A percentile compares a stretch with the other conserved stretches of the same genome.
These are phyloP conservation scores for Plutella xylostella DNA, from an alignment of 2,888 invertebrate genomes.

Conservation along the genomic window DNA sequence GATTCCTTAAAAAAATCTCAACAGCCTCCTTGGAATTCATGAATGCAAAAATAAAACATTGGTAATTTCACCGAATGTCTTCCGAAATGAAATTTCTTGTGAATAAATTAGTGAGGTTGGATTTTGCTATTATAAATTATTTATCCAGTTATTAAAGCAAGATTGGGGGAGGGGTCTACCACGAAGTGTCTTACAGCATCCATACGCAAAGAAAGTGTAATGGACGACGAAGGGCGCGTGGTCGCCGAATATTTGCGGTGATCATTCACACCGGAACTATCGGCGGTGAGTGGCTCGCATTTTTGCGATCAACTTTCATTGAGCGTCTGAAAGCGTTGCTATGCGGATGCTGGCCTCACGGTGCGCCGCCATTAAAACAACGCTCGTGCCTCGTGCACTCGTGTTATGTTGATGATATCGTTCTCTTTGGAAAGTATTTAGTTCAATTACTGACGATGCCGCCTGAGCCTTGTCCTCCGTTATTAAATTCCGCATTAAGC, in stretches of 20 bases:
- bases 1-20: slow-evolving; percentile 34
- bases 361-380: slow-evolving; percentile 56
- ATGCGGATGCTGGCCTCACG: slow-evolving; percentile 61
- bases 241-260: slow-evolving; percentile 11
- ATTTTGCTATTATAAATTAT: slow-evolving; percentile 15
- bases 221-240: background rate
- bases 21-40: slow-evolving; percentile 40
- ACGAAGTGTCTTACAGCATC: too few relatives aligned
- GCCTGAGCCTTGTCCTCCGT: slow-evolving; percentile 4
- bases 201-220: background rate
- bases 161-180: background rate
- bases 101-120: slow-evolving; percentile 32
- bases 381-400: slow-evolving; percentile 41
- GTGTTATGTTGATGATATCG: slow-evolving; percentile 62
- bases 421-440: slow-evolving; percentile 58
- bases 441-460: slow-evolving; percentile 19
- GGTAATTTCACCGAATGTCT: slow-evolving; percentile 34
- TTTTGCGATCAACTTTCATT: slow-evolving; percentile 66
- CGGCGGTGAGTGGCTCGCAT: slow-evolving; percentile 32
- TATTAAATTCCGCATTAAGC: slow-evolving; percentile 2
- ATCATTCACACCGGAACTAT: slow-evolving; percentile 37
- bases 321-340: slow-evolving; percentile 61
- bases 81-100: slow-evolving; percentile 33
- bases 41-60: slow-evolving; percentile 40
- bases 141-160: background rate